These are phyloP conservation scores for Musca domestica DNA, from an alignment of 1,140 invertebrate genomes.

Conservation along the genomic window DNA sequence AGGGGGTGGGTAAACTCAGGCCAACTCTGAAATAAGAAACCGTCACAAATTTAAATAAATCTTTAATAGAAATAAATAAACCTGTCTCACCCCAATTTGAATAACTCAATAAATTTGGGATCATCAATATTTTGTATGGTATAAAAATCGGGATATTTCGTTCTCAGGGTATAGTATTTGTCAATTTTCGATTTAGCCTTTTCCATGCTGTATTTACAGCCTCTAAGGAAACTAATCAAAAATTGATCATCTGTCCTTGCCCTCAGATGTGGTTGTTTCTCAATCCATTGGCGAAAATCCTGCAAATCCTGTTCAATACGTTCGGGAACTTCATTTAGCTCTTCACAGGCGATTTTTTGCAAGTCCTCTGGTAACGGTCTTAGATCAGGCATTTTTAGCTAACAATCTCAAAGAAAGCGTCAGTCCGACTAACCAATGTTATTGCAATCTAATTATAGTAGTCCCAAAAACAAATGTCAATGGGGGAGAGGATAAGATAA, in stretches of 20 bases:
- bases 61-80: not conserved
- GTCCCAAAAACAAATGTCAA: too few species aligned
- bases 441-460: too few species aligned
- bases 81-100: conserved; percentile 30
- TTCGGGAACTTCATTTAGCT: conserved; percentile 61
- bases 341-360: conserved; percentile 53
- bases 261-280: conserved; percentile 61
- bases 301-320: conserved; percentile 56
- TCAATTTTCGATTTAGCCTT: conserved; percentile 64
- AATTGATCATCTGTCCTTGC: conserved; percentile 58
- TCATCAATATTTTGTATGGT: conserved; percentile 45
- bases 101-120: conserved; percentile 24
- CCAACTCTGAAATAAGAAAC: conserved; percentile 25
- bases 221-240: conserved; percentile 61
- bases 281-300: conserved; percentile 62
- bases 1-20: conserved; percentile 27
- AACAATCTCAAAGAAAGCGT: too few species aligned
- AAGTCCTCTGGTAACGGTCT: conserved; percentile 40
- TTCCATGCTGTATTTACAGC: conserved; percentile 67
- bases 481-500: too few species aligned
- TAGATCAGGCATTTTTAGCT: conserved; percentile 30
- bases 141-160: conserved; percentile 58
- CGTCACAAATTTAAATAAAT: not conserved
- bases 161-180: conserved; percentile 61
- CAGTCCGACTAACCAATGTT: too few species aligned